Evolutionary conservation across 2,888 invertebrate species (phyloP), one percentile per base, ranked within the genome.

Genomic region (Xestoiulus laeticollis): DNA sequence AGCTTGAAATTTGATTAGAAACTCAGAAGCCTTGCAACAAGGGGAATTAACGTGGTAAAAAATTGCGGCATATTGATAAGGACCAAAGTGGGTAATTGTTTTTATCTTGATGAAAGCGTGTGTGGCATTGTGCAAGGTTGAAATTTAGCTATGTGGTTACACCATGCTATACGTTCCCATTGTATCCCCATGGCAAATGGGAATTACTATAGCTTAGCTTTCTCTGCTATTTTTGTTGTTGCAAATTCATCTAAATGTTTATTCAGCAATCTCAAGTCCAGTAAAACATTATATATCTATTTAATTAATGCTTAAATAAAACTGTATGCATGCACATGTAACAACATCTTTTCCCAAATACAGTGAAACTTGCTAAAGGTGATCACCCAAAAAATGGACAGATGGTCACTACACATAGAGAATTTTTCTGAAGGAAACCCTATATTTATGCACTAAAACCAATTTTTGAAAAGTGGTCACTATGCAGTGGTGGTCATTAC

Each of bases 1-100:
- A 83, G 87, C 87, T 43, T 87, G 83, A 87, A 87, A 87, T 87
- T 87, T 87, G 87, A 87, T 87, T 87, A 87, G 83, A 84, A 82
- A 53, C 53, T 86, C 86, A 32, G 53, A 86, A 86, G 86, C 86
- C 53, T 48, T 22, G 53, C 32, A 86, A 86, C 86, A 48, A 44
- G 86, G 44, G 38, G 53, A 53, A 53, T 48, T 38, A 33, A 48
- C 38, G 30, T 44, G 26, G 53, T 44, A 86, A 85, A 85, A 85
- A 85, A 86, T 86, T 44, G 86, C 53, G 48, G 86, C 86, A 86
- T 86, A 48, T 48, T 86, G 86, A 86, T 86, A 86, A 86, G 86
- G 86, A 48, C 86, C 86, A 22, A 86, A 86, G 86, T 86, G 30
- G 86, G 86, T 86, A 86, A 86, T 86, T 86, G 86, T 86, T 86